Evolutionary conservation across 64 coral and sea anemone species (phyloP).

Genomic region (Stichodactyla mertensii): DNA sequence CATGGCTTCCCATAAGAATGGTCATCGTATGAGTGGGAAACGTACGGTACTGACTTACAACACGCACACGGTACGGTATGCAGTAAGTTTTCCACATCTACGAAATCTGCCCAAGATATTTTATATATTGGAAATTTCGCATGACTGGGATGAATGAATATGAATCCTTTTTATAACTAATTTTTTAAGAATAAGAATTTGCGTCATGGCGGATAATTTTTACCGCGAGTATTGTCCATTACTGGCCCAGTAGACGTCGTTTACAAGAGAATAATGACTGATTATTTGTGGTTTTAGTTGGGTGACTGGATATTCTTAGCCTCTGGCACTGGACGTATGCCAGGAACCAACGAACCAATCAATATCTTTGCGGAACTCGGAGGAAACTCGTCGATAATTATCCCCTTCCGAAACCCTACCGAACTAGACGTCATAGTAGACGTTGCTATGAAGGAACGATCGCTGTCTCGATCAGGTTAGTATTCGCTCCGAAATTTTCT

Average conservation of each 20-base stretch:
- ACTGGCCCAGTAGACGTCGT: not conserved
- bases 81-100: too few relatives aligned
- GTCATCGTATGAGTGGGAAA: too few relatives aligned
- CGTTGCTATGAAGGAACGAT: constrained; percentile 76
- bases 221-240: too few relatives aligned
- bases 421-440: constrained; percentile 82
- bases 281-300: constrained; percentile 46
- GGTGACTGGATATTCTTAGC: constrained; percentile 89
- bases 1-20: too few relatives aligned
- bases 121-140: too few relatives aligned
- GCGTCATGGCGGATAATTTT: too few relatives aligned
- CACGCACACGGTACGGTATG: too few relatives aligned
- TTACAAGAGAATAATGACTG: not conserved
- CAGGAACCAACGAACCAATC: constrained; percentile 73
- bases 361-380: constrained; percentile 77
- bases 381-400: constrained; percentile 81
- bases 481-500: not conserved
- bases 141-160: too few relatives aligned
- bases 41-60: too few relatives aligned
- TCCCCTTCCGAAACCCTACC: constrained; percentile 93
- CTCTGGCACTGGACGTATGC: constrained; percentile 83
- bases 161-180: too few relatives aligned
- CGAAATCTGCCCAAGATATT: too few relatives aligned
- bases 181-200: too few relatives aligned
- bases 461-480: constrained; percentile 61